phyloP scores from a whole-genome alignment of 2,888 invertebrate genomes.

The Lepidochitona cinerea region DNA sequence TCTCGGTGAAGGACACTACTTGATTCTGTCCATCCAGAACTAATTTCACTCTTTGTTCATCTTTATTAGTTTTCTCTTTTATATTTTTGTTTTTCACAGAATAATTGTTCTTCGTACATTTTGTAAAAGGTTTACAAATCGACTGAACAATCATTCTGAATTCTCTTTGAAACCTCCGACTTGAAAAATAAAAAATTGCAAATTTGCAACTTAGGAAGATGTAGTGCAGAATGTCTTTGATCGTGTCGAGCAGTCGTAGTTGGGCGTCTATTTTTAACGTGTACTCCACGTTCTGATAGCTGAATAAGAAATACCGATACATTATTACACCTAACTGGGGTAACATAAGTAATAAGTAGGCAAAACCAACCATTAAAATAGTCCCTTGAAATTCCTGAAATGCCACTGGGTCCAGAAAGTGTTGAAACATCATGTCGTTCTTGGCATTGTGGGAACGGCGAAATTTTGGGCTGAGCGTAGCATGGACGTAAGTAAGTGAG shows the following conservation, averaged over 20 bases:
- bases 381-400: constrained; percentile 35
- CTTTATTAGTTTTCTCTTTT: background rate
- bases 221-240: constrained; percentile 37
- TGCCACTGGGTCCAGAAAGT: constrained; percentile 33
- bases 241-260: constrained; percentile 23
- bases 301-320: background rate
- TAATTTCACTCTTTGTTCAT: background rate
- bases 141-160: background rate
- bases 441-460: background rate
- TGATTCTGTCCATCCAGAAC: background rate
- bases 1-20: background rate
- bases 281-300: background rate
- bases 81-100: background rate
- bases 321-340: constrained; percentile 13
- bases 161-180: constrained; percentile 44
- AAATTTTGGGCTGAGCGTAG: background rate
- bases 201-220: constrained; percentile 50
- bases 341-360: constrained; percentile 36
- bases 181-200: constrained; percentile 46
- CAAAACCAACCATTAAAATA: constrained; percentile 31
- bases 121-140: background rate
- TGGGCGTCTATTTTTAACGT: constrained; percentile 8
- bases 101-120: background rate
- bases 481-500: constrained; percentile 15
- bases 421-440: constrained; percentile 16